Percentiles rank a stretch among this genome's conserved stretches.
phyloP scores from a whole-genome alignment of 2,797 vertebrate species.

The Ceryle rudis region DNA sequence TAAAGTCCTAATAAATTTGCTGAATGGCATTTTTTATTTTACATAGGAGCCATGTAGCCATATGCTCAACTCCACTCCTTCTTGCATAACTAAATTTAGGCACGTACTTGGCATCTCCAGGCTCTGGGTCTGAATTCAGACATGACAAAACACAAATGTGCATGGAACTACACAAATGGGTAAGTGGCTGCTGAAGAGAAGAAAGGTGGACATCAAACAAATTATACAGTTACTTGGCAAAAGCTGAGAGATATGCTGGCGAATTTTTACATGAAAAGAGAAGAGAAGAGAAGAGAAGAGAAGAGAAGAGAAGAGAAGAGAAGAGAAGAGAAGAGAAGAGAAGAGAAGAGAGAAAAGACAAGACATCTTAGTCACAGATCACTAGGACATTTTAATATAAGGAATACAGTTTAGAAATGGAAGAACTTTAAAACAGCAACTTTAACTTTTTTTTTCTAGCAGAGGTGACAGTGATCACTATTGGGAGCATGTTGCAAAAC shows the following conservation, averaged over 20 bases:
- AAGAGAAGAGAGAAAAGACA: too few relatives aligned
- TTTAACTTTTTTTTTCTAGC: neutral
- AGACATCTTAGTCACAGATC: neutral
- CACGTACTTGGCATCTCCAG: constrained; percentile 62
- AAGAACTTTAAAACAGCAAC: neutral
- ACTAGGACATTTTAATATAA: neutral
- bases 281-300: too few relatives aligned
- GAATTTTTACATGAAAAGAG: neutral
- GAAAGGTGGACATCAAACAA: constrained; percentile 26
- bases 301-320: too few relatives aligned
- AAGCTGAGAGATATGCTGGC: neutral
- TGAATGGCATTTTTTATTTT: constrained; percentile 2
- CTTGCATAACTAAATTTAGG: neutral
- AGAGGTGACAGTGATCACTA: neutral
- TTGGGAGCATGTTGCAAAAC: neutral
- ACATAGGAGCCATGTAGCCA: neutral
- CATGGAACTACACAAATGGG: neutral
- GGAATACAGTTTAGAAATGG: neutral
- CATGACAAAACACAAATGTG: constrained; percentile 54
- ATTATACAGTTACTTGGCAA: neutral
- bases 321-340: too few relatives aligned
- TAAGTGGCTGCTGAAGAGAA: neutral
- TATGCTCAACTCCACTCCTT: constrained; percentile 33
- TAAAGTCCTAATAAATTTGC: constrained; percentile 57
- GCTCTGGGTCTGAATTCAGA: constrained; percentile 1